These are phyloP conservation scores for Muschampia plurimacula DNA, from an alignment of 2,888 invertebrate genomes.

Conservation along the genomic window DNA sequence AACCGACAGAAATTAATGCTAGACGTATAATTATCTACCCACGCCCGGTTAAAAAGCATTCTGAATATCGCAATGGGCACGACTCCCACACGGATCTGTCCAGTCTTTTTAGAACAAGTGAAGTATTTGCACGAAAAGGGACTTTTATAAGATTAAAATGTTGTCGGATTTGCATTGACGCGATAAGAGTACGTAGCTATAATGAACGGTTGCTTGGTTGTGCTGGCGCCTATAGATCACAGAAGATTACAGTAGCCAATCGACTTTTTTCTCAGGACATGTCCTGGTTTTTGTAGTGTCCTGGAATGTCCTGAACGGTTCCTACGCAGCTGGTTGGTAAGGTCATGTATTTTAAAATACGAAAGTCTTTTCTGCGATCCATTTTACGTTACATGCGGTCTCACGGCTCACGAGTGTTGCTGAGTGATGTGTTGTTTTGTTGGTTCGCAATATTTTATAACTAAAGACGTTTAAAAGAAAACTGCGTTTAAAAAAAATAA, in stretches of 20 bases:
- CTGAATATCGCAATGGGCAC: slow-evolving; percentile 74
- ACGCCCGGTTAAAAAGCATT: slow-evolving; percentile 72
- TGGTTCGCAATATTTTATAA: too few relatives aligned
- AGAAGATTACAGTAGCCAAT: neutral
- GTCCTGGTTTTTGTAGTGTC: neutral
- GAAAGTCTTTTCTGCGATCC: too few relatives aligned
- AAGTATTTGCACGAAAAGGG: slow-evolving; percentile 65
- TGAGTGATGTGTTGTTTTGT: too few relatives aligned
- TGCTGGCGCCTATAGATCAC: slow-evolving; percentile 74
- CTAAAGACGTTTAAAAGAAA: too few relatives aligned
- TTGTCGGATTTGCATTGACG: slow-evolving; percentile 67
- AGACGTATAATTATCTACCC: slow-evolving; percentile 77
- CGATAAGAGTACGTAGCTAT: slow-evolving; percentile 64
- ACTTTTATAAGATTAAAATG: slow-evolving; percentile 63
- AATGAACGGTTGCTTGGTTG: slow-evolving; percentile 58
- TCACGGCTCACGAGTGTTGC: too few relatives aligned
- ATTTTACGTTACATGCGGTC: too few relatives aligned
- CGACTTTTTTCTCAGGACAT: neutral
- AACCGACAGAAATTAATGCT: slow-evolving; percentile 70
- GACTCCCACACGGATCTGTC: slow-evolving; percentile 47
- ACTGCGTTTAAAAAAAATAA: too few relatives aligned
- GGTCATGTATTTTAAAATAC: too few relatives aligned
- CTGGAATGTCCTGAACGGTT: neutral
- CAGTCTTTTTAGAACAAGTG: slow-evolving; percentile 59
- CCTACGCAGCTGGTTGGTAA: too few relatives aligned